Conservation (phyloP, 2,888 invertebrate genomes). For the Beris chalybata region DNA sequence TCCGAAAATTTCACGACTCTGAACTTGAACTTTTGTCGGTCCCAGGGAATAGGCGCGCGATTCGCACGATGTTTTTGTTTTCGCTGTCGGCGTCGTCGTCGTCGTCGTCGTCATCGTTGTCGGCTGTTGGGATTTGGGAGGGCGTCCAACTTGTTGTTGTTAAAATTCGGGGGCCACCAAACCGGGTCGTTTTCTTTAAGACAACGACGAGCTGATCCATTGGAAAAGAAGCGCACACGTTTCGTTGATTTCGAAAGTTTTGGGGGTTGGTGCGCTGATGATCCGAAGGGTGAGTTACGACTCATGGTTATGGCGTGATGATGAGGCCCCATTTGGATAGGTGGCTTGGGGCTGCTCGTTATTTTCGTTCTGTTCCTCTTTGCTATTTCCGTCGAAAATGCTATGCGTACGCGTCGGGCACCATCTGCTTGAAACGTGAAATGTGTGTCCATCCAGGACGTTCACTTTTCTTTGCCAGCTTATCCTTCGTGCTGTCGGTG, state of each 20-base stretch:
- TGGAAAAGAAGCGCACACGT: no score
- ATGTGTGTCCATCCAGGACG: slow-evolving; percentile 33
- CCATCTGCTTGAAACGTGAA: slow-evolving; percentile 5
- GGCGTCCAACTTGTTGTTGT: slow-evolving; percentile 6
- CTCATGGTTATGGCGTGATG: slow-evolving; percentile 34
- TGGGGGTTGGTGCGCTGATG: background rate
- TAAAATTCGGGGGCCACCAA: no score
- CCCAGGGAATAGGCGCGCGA: slow-evolving; percentile 12
- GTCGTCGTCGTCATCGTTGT: background rate
- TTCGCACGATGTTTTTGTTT: slow-evolving; percentile 4
- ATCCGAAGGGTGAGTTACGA: slow-evolving; percentile 15
- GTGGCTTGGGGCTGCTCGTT: slow-evolving; percentile 8
- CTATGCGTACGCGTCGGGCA: background rate
- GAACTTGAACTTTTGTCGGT: slow-evolving; percentile 36
- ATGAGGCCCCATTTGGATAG: slow-evolving; percentile 30
- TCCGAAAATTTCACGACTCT: slow-evolving; percentile 33
- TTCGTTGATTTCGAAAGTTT: no score
- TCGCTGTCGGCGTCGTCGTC: slow-evolving; percentile 5
- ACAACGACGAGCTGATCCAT: no score
- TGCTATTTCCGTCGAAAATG: background rate
- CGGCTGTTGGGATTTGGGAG: background rate
- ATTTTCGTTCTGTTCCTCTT: slow-evolving; percentile 13
- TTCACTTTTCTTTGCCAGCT: slow-evolving; percentile 25
- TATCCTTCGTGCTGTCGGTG: background rate
- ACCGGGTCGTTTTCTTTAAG: no score